A percentile compares a stretch with the other conserved stretches of the same genome.
These are phyloP conservation scores for Tachysurus vachellii DNA, from an alignment of 2,113 vertebrate genomes.

Conservation along the genomic window DNA sequence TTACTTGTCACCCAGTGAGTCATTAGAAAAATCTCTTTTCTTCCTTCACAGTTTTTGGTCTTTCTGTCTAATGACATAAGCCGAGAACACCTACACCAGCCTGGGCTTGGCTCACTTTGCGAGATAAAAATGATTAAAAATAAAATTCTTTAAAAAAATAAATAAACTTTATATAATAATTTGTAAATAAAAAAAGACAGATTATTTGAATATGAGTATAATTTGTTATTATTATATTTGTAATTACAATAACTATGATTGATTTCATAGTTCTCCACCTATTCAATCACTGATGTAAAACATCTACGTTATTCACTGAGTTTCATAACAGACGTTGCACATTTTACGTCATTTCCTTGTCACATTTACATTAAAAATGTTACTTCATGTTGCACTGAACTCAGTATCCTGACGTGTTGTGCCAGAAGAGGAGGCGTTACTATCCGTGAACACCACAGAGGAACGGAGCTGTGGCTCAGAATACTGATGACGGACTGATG, in stretches of 20 bases:
- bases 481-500: slow-evolving; percentile 67
- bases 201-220: neutral
- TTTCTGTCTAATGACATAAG: slow-evolving; percentile 47
- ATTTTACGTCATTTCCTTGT: slow-evolving; percentile 4
- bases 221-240: neutral
- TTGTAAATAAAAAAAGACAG: neutral
- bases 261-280: neutral
- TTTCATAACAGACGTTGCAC: slow-evolving; percentile 7
- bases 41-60: slow-evolving; percentile 30
- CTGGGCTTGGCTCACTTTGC: slow-evolving; percentile 12
- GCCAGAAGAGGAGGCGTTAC: slow-evolving; percentile 34
- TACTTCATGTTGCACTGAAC: slow-evolving; percentile 17
- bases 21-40: slow-evolving; percentile 47
- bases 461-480: slow-evolving; percentile 55
- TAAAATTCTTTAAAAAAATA: neutral
- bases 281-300: neutral
- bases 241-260: neutral
- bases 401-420: slow-evolving; percentile 10
- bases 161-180: neutral
- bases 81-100: slow-evolving; percentile 49
- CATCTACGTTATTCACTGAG: neutral
- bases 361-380: slow-evolving; percentile 5
- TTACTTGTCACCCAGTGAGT: slow-evolving; percentile 54
- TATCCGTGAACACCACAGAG: slow-evolving; percentile 41
- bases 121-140: neutral